Base-by-base conservation (phyloP, 2,113 vertebrate species). In the Scortum barcoo region DNA sequence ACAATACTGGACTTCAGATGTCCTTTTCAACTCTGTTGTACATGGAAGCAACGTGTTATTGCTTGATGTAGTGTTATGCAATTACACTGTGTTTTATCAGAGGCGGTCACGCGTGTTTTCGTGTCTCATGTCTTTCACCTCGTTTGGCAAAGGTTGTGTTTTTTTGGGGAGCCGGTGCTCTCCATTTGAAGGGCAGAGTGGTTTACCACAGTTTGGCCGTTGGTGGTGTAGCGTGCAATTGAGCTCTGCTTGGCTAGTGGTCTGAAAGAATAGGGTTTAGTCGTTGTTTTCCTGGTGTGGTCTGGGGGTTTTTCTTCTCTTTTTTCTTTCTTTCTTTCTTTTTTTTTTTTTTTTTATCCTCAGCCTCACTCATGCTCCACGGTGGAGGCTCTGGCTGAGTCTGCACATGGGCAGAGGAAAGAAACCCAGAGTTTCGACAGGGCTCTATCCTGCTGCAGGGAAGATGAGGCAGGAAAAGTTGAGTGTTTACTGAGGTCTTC, bases 281-380 rank as follows among this genome's bases (percentile, higher is more conserved):
- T 75, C 84, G 68, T 84, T 93, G 93, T 95, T 93, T 94, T 91
- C 81, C 90, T 89, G 90, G 66, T 93, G 92, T 85, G 92, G 93
- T 94, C 86, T 84, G 80, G 84, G 78, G 75, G 9, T 70, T 90
- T 80, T 83, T 79, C 2, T 61, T 56, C 33, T 38, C 63, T 28
- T 22, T 54, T 44, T 48, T 46, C 5, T 69, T 58, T 44, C 53
- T 51, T 6, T n/a, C n/a, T n/a, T n/a, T n/a, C n/a, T 20, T 46
- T 75, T 67, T 62, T 36, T 22, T 22, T 57, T 56, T 42, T 38
- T 68, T 28, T 22, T 54, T 44, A 48, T 46, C 5, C 72, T 58
- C 66, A 76, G 80, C 86, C 86, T 86, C 85, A 44, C 83, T 88
- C 72, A 14, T 77, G 70, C 67, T 88, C 71, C 70, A 65, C 22